Percentiles rank a stretch among this genome's conserved stretches.
These are phyloP conservation scores for Cassiopea andromeda DNA, from an alignment of 30 jellyfish, hydroid and myxozoan species.

Conservation along the genomic window DNA sequence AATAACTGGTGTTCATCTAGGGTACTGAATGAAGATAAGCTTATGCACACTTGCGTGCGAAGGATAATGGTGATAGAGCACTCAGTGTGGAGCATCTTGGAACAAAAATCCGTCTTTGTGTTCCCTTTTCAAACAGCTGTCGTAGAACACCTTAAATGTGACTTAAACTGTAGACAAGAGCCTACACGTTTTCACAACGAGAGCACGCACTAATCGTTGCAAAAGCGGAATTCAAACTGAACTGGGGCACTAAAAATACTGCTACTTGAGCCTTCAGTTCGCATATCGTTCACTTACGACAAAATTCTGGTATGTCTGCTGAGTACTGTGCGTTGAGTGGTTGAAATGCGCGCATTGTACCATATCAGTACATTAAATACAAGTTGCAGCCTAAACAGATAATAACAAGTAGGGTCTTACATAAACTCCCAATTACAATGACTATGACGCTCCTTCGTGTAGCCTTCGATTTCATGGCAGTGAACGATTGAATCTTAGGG, in stretches of 20 bases:
- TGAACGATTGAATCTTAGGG: neutral
- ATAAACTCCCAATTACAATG: no score
- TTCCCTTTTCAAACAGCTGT: no score
- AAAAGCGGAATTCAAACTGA: no score
- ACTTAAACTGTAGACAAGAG: no score
- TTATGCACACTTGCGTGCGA: neutral
- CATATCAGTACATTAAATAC: neutral
- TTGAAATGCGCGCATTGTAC: neutral
- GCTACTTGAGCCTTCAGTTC: neutral
- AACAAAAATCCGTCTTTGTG: no score
- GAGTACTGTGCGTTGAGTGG: neutral
- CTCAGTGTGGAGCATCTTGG: no score
- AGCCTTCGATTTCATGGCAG: neutral
- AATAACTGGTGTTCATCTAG: constrained; percentile 39
- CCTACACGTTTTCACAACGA: no score
- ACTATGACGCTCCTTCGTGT: no score
- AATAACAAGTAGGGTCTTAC: neutral
- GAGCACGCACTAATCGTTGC: no score
- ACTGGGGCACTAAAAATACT: no score
- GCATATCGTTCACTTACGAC: neutral
- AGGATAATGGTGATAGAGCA: neutral
- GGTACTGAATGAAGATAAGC: neutral
- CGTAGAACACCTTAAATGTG: no score
- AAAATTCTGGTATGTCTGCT: no score
- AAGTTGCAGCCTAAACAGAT: neutral